Percentiles rank a stretch among this genome's conserved stretches.
Evolutionary conservation across 2,888 invertebrate genomes (phyloP).

Genomic region (Metalampra italica): DNA sequence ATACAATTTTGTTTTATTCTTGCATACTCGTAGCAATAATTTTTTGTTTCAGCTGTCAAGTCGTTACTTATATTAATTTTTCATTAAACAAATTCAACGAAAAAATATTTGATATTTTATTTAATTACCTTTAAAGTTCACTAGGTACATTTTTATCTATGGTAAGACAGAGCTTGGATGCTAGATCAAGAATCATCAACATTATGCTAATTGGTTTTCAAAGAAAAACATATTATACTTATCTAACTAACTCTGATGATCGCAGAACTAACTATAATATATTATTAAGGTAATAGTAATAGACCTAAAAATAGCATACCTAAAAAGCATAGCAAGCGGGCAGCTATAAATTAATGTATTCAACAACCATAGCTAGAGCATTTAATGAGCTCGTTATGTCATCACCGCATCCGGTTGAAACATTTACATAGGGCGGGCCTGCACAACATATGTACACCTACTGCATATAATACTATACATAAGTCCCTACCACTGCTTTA

Average conservation of each 20-base stretch:
- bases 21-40: slow-evolving; percentile 57
- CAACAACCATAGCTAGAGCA: no score
- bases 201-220: no score
- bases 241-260: no score
- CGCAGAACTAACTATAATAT: no score
- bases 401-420: slow-evolving; percentile 27
- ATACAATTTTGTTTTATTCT: slow-evolving; percentile 15
- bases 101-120: slow-evolving; percentile 34
- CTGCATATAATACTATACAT: neutral
- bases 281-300: no score
- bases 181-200: no score
- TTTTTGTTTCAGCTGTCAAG: slow-evolving; percentile 41
- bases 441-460: slow-evolving; percentile 18
- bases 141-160: no score
- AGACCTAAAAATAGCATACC: no score
- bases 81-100: slow-evolving; percentile 67
- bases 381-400: slow-evolving; percentile 54
- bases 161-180: no score
- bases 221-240: no score
- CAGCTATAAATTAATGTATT: neutral
- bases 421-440: slow-evolving; percentile 37
- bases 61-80: slow-evolving; percentile 52
- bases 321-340: neutral
- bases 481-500: no score
- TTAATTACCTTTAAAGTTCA: slow-evolving; percentile 3